These are phyloP conservation scores for Paratrypauchen microcephalus DNA, from an alignment of 2,797 vertebrate species.

Conservation along the genomic window DNA sequence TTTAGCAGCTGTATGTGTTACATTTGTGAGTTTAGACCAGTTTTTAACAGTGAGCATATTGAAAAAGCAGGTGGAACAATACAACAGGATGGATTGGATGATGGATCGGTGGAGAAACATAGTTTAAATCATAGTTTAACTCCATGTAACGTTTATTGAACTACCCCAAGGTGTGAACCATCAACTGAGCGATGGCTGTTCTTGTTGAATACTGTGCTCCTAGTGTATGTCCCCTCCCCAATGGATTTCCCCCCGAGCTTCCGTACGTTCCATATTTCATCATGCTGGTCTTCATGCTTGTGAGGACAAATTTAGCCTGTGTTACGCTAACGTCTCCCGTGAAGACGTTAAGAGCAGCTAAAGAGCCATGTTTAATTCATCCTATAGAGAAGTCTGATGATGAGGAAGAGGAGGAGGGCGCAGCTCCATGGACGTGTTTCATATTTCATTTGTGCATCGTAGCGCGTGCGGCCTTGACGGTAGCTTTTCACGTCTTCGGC, in stretches of 20 bases:
- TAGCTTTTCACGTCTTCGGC: neutral
- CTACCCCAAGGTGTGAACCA: too few species aligned
- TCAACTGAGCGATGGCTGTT: too few species aligned
- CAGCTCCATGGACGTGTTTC: neutral
- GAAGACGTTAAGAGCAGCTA: neutral
- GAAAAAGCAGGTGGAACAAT: too few species aligned
- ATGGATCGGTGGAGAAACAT: too few species aligned
- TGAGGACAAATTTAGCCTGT: neutral
- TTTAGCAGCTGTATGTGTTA: too few species aligned
- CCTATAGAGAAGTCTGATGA: neutral
- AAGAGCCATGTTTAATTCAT: constrained; percentile 11
- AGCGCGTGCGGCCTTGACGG: neutral
- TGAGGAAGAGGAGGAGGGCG: constrained; percentile 2
- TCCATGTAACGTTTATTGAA: too few species aligned
- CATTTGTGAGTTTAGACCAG: too few species aligned
- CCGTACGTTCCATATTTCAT: neutral
- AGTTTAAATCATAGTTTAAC: too few species aligned
- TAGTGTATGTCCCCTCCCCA: neutral
- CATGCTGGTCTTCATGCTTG: neutral
- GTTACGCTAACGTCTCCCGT: neutral
- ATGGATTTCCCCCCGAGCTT: neutral
- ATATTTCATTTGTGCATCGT: neutral
- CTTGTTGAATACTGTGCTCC: neutral
- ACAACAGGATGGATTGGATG: too few species aligned
- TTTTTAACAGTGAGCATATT: too few species aligned